Evolutionary conservation across 2,113 vertebrate genomes (phyloP).

Genomic region (Sporophila hypoxantha): DNA sequence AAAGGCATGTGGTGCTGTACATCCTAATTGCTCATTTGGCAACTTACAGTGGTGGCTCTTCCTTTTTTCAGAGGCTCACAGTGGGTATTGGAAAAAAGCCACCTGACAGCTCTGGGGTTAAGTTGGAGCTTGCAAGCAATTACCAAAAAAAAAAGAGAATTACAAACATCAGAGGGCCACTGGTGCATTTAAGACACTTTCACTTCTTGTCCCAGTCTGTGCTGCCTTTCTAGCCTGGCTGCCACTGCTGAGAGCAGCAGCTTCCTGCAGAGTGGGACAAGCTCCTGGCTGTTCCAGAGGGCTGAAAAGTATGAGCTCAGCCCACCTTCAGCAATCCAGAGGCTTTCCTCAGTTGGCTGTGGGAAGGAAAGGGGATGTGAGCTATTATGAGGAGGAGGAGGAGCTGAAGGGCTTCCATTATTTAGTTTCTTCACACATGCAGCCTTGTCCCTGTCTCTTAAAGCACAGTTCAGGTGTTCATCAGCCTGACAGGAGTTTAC

Average conservation of each 20-base stretch:
- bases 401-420: not conserved
- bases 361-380: not conserved
- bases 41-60: not conserved
- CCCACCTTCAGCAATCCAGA: not conserved
- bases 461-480: not conserved
- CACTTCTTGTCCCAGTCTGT: not conserved
- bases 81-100: constrained; percentile 8
- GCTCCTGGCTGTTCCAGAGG: not conserved
- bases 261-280: not conserved
- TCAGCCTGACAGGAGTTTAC: not conserved
- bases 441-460: not conserved
- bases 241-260: not conserved
- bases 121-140: constrained; percentile 11
- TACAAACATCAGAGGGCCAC: not conserved
- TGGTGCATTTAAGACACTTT: not conserved
- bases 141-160: constrained; percentile 17
- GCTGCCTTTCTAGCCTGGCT: not conserved
- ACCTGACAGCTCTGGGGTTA: not conserved
- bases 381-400: not conserved
- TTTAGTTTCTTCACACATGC: not conserved
- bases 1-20: not conserved
- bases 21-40: constrained; percentile 41
- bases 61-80: not conserved
- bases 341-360: not conserved
- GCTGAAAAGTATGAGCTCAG: not conserved